Base-by-base conservation (phyloP, 2,888 invertebrate genomes). In the Platycnemis pennipes region DNA sequence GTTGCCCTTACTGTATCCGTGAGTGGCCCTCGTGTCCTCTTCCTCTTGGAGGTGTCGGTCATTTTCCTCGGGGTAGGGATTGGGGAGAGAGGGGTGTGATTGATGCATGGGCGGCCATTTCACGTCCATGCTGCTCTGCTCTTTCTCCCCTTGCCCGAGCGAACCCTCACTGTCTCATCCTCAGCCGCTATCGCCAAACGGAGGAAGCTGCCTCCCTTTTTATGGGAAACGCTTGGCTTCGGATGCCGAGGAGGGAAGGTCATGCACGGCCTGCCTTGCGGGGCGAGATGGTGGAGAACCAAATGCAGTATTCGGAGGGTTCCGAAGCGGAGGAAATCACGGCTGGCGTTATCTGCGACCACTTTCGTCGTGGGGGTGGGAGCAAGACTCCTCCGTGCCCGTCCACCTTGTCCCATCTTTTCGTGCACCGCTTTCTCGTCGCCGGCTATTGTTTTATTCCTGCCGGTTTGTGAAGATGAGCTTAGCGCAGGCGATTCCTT, bases 161-260 rank as follows among this genome's bases (percentile, higher is more conserved):
- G 56, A 22, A 26, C 7, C 31, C 31, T 13, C 31, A n/a, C n/a
- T 22, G n/a, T 37, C 53, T 53, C 46, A 26, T 31, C 4, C 45
- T 44, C 53, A 2, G 11, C 53, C 53, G 26, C 63, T 31, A 77
- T 37, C 11, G 13, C 77, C 77, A 77, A 77, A 77, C 44, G 26
- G 22, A 44, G 63, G 63, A 91, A 44, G 91, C 63, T 44, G 45
- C 91, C 44, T 91, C 63, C 26, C 91, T 91, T 91, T 91, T 69
- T 91, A 91, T 91, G 91, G 91, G 45, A 91, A 91, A 69, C 56
- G 63, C 44, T 69, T 69, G 91, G 69, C 44, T 63, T 42, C 44
- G 56, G 89, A 89, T 69, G 56, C 31, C 56, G 26, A 91, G 44
- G 63, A 63, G 63, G 44, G 53, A 77, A 63, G 91, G 69, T 69